Base-by-base conservation (phyloP, 1,140 invertebrate species). In the Nebria ingens region DNA sequence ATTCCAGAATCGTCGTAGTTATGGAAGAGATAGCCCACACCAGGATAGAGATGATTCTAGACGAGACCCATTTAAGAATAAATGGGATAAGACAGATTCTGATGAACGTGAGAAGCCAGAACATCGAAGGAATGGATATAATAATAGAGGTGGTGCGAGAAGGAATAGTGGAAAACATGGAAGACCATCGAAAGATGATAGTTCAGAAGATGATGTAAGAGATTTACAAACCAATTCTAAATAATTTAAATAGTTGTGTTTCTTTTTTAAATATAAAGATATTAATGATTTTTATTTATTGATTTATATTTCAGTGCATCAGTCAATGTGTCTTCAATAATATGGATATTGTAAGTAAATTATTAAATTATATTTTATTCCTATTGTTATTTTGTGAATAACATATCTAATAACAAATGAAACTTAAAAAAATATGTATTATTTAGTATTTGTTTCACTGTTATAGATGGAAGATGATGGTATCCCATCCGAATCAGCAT, bases 281-380 rank as follows among this genome's bases (percentile, higher is more conserved):
- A 29, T 29, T 29, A 29, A 29, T 6, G 13, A 29, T 29, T 6
- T 29, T 6, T n/a, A n/a, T n/a, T n/a, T n/a, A n/a, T 34, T 34
- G 6, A 12, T 11, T 11, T 45, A 45, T 45, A 12, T 45, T 45
- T 4, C 40, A 45, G 40, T 45, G 40, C 15, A 45, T 4, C 17
- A 45, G 40, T 17, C 40, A 45, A 45, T 45, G 40, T 17, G 40
- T 45, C 15, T 45, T 45, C 17, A 45, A 45, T 17, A 45, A 45
- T 45, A 45, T 45, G 40, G 40, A 45, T 11, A 45, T 45, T 12
- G 40, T 45, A 45, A 45, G 40, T 45, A 45, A n/a, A n/a, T n/a
- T 34, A 34, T 9, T n/a, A 34, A 34, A 34, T 9, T 34, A 34
- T 34, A 34, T 9, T 9, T n/a, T 9, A 34, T 34, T 34, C 25